Base-by-base conservation (phyloP, 2,888 invertebrate genomes). In the Cinara cedri region DNA sequence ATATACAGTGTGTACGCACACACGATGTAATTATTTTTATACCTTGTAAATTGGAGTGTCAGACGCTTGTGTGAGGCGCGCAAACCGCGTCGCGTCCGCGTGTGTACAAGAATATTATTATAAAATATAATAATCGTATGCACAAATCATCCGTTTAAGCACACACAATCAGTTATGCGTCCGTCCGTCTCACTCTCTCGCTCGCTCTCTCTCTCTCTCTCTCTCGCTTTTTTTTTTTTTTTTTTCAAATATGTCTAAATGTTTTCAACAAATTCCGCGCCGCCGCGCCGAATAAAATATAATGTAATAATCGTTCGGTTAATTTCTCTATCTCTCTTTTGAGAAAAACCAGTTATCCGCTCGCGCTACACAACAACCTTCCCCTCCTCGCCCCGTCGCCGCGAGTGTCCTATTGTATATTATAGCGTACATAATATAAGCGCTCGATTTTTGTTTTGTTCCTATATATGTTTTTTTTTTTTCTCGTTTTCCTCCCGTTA, bases 1-100 rank as follows among this genome's bases (percentile, higher is more conserved):
- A n/a, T 24, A 11, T 21, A 21, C 51, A 34, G 26, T 19, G 26
- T 14, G 62, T 21, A 19, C 26, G 34, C 57, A 26, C 62, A 3
- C n/a, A 19, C 66, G 10, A 49, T 68, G 68, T 76, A 76, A 78
- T 78, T 78, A 78, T 78, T 78, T 78, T 78, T 70, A 70, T 70
- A 70, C 60, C 70, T 78, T 78, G 68, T 78, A 60, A 78, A 78
- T 78, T 70, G 78, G 78, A 78, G 78, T 78, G 78, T 78, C 68
- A 62, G 60, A 55, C 46, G 72, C 19, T 44, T n/a, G 10, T 76
- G 21, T 57, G 57, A 13, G 3, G 49, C 78, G 68, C 70, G 68
- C 68, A 34, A 78, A 78, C 68, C 57, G 60, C 34, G 66, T 24
- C 46, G 62, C 26, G 49, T 49, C 72, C 55, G 57, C 72, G 24